A percentile compares a stretch with the other conserved stretches of the same genome.
Conservation (phyloP, 2,113 vertebrate genomes). For the Perccottus glenii region DNA sequence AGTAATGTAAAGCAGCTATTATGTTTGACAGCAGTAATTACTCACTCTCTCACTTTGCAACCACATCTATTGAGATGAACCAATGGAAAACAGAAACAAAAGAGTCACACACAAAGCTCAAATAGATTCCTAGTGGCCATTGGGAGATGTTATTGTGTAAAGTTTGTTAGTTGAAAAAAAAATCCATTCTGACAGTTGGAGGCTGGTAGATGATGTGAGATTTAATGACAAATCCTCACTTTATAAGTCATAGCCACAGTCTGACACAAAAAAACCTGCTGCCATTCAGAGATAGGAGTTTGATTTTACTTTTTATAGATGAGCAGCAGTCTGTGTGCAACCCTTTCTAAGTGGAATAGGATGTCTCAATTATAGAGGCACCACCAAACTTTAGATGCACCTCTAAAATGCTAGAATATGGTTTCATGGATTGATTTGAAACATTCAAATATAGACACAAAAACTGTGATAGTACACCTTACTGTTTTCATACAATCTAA, state of each 20-base stretch:
- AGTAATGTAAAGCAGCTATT: neutral
- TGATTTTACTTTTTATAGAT: slow-evolving; percentile 45
- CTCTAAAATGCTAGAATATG: slow-evolving; percentile 1
- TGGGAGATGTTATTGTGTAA: slow-evolving; percentile 49
- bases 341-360: slow-evolving; percentile 30
- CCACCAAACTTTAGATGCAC: slow-evolving; percentile 24
- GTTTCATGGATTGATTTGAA: neutral
- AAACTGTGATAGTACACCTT: no score
- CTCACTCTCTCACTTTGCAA: slow-evolving; percentile 10
- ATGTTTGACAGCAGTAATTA: neutral
- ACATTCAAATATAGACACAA: neutral
- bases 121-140: slow-evolving; percentile 14
- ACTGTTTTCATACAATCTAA: neutral
- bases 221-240: slow-evolving; percentile 47
- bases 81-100: slow-evolving; percentile 14
- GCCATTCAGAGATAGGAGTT: slow-evolving; percentile 57
- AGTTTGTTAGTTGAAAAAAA: slow-evolving; percentile 48
- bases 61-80: neutral
- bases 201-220: slow-evolving; percentile 53
- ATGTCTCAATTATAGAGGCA: slow-evolving; percentile 21
- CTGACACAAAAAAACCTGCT: slow-evolving; percentile 47
- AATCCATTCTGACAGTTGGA: slow-evolving; percentile 29
- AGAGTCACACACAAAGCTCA: slow-evolving; percentile 12
- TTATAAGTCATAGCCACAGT: slow-evolving; percentile 49
- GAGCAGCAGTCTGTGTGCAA: slow-evolving; percentile 31